phyloP scores from a whole-genome alignment of 2,797 vertebrate species.

The Synanceia verrucosa region DNA sequence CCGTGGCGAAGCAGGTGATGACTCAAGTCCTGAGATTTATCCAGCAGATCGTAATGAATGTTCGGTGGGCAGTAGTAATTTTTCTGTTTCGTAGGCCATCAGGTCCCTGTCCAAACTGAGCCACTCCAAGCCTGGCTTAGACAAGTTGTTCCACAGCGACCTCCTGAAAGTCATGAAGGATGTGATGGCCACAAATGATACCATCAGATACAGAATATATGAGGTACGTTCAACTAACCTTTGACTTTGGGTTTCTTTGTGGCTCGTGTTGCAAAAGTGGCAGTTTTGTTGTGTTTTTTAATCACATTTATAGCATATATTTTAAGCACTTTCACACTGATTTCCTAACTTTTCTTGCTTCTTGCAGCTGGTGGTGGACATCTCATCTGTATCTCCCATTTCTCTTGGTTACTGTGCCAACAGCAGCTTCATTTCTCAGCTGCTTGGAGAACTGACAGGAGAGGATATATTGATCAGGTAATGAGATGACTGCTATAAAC shows the following conservation, averaged over 20 bases:
- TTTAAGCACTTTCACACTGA: too few species aligned
- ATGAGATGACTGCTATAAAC: neutral
- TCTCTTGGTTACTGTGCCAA: slow-evolving; percentile 90
- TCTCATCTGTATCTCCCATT: slow-evolving; percentile 87
- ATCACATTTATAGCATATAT: neutral
- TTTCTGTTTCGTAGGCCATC: slow-evolving; percentile 83
- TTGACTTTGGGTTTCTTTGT: neutral
- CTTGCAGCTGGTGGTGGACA: slow-evolving; percentile 89
- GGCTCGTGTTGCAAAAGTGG: neutral
- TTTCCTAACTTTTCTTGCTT: neutral
- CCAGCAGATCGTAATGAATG: neutral
- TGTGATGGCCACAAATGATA: slow-evolving; percentile 89
- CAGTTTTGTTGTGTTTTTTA: neutral
- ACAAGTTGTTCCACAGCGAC: slow-evolving; percentile 88
- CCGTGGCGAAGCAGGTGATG: slow-evolving; percentile 91
- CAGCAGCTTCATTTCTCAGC: slow-evolving; percentile 87
- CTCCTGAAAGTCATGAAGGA: slow-evolving; percentile 87
- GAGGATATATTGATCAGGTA: slow-evolving; percentile 94
- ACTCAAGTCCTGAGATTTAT: neutral
- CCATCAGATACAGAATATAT: slow-evolving; percentile 93
- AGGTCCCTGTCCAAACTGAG: slow-evolving; percentile 86
- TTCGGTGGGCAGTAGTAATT: neutral
- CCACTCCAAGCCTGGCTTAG: slow-evolving; percentile 85
- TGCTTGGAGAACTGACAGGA: slow-evolving; percentile 91
- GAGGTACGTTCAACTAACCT: slow-evolving; percentile 85